A percentile compares a stretch with the other conserved stretches of the same genome.
These are phyloP conservation scores for Ciona savignyi DNA, from an alignment of 23 tunicate genomes.

Conservation along the genomic window DNA sequence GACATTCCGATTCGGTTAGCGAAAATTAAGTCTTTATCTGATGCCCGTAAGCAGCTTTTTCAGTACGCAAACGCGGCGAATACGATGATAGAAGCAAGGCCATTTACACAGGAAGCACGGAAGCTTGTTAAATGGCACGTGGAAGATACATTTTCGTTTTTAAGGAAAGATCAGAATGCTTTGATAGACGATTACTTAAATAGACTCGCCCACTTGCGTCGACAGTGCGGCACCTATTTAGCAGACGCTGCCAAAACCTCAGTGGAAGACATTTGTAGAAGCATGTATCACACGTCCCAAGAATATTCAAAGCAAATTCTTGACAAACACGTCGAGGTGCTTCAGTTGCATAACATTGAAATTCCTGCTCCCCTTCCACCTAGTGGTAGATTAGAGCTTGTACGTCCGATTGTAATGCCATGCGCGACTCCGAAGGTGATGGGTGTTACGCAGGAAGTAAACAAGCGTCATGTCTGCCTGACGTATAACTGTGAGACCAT, in stretches of 20 bases:
- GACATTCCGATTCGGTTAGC: conserved; percentile 72
- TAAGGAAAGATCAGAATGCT: conserved; percentile 81
- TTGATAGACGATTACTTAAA: conserved; percentile 61
- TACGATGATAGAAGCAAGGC: conserved; percentile 61
- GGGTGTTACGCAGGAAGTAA: conserved; percentile 35
- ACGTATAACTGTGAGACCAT: conserved; percentile 45
- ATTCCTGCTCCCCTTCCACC: conserved; percentile 44
- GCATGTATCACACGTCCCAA: conserved; percentile 73
- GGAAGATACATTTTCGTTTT: conserved; percentile 66
- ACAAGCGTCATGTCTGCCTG: conserved; percentile 28
- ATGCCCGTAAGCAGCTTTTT: conserved; percentile 76
- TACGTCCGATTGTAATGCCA: conserved; percentile 31
- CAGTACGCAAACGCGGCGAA: conserved; percentile 73
- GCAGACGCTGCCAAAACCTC: conserved; percentile 61
- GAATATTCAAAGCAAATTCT: conserved; percentile 61
- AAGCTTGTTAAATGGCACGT: conserved; percentile 76
- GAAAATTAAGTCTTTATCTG: conserved; percentile 67
- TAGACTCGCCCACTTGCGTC: conserved; percentile 46
- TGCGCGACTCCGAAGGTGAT: conserved; percentile 46
- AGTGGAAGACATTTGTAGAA: conserved; percentile 59
- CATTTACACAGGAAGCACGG: conserved; percentile 32
- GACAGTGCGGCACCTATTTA: conserved; percentile 69
- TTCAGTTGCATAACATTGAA: conserved; percentile 51
- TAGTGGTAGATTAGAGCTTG: conserved; percentile 40
- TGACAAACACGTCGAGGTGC: conserved; percentile 35